Evolutionary conservation across 2,113 vertebrate genomes (phyloP).

Genomic region (Festucalex cinctus): DNA sequence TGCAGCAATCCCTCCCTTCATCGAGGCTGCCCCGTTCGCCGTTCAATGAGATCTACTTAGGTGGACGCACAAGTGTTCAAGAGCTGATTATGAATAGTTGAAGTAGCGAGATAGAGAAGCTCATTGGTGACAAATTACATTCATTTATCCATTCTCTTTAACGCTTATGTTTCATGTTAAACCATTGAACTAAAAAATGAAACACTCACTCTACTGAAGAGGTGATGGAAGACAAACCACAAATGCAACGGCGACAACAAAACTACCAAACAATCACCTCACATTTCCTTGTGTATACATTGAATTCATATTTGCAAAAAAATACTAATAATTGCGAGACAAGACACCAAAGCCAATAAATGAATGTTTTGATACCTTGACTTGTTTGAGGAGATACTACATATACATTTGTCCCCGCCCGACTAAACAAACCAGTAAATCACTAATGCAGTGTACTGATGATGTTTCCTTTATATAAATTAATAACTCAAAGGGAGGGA

Average conservation of each 20-base stretch:
- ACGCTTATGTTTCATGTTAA: no score
- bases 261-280: conserved; percentile 16
- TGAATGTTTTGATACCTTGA: conserved; percentile 54
- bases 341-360: conserved; percentile 47
- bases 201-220: no score
- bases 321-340: no score
- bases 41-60: conserved; percentile 23
- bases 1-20: conserved; percentile 29
- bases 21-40: conserved; percentile 32
- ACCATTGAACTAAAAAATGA: no score
- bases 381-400: conserved; percentile 36
- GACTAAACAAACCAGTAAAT: conserved; percentile 5
- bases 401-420: conserved; percentile 25
- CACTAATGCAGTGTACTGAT: not conserved
- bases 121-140: conserved; percentile 25
- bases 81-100: conserved; percentile 29
- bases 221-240: conserved; percentile 18
- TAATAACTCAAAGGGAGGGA: conserved; percentile 2
- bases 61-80: conserved; percentile 30
- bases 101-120: conserved; percentile 53
- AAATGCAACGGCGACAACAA: conserved; percentile 9
- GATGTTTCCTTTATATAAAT: not conserved
- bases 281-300: conserved; percentile 5
- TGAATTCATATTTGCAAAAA: no score
- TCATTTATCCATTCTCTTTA: no score